phyloP scores from a whole-genome alignment of 2,113 vertebrate genomes.

The Microcebus ravelobensis region DNA sequence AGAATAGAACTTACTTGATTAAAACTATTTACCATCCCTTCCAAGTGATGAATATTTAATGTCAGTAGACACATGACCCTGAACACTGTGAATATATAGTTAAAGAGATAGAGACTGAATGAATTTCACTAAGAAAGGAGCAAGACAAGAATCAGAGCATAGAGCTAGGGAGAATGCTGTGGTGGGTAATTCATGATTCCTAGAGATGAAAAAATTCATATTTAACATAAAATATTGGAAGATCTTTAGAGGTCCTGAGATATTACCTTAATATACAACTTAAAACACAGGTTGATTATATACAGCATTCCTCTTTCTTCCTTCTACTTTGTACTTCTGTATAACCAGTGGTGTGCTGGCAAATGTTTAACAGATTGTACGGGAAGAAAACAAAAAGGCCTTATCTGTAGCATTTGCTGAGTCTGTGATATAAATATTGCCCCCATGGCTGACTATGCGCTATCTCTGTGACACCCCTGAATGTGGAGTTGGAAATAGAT shows the following conservation, averaged over 20 bases:
- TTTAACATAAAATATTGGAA: not conserved
- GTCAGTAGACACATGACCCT: not conserved
- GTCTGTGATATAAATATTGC: not conserved
- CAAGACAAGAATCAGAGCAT: not conserved
- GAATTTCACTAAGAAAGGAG: not conserved
- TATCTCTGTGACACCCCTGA: not conserved
- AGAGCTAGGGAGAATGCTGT: not conserved
- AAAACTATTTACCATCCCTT: constrained; percentile 43
- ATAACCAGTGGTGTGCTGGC: not conserved
- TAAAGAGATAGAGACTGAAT: not conserved
- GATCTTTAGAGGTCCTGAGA: not conserved
- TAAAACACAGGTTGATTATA: not conserved
- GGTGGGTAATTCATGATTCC: not conserved
- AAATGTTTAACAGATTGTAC: not conserved
- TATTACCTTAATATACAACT: not conserved
- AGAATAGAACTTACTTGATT: constrained; percentile 37
- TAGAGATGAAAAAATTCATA: not conserved
- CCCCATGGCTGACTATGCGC: fast-evolving
- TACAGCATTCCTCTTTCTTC: not conserved
- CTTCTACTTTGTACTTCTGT: not conserved
- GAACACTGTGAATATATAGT: not conserved
- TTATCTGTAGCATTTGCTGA: not conserved
- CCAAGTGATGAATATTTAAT: constrained; percentile 16
- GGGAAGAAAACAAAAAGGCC: not conserved
- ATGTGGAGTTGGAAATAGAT: not conserved